Evolutionary conservation across 2,113 vertebrate genomes (phyloP), one percentile per base, ranked within the genome.

Genomic region (Nibea coibor): DNA sequence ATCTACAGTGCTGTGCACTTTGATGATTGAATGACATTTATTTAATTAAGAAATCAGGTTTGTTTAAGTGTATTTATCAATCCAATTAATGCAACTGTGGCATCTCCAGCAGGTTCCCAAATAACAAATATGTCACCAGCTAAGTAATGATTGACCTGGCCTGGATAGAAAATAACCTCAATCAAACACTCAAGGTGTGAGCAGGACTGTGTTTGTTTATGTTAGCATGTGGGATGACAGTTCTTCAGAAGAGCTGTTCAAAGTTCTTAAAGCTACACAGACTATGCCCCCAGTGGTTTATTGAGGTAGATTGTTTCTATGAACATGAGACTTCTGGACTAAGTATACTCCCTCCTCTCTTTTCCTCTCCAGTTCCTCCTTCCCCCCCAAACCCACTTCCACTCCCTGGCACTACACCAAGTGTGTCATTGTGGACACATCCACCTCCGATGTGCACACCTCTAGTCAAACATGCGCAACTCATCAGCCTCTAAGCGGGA

Each of bases 401-500:
- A 50, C 47, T 57, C 61, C 5, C 65, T 79, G 58, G 53, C 61
- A 19, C 20, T 10, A 0, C 15, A 54, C 63, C 67, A 42, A 28
- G 50, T 58, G 50, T 87, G 16, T 63, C 59, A 63, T 19, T 68
- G 71, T 42, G 43, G 51, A 80, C 54, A 56, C 31, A 61, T 81
- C 75, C 71, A 89, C 54, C 56, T 68, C 54, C 42, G 17, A 88
- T 75, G 84, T 88, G 85, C 74, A 81, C 15, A 50, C 45, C 59
- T 62, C 51, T 43, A 80, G 82, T 58, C 59, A 78, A 86, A 91
- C 87, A 88, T 78, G 73, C 80, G 58, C 51, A 20, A 59, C 80
- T 91, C 84, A 88, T 87, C 78, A 89, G 82, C 71, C 69, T 71
- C 24, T 62, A 68, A 76, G 54, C 31, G 1, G 64, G 71, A 85